Conservation (phyloP, 23 tunicate species). For the Halocynthia aurantium region DNA sequence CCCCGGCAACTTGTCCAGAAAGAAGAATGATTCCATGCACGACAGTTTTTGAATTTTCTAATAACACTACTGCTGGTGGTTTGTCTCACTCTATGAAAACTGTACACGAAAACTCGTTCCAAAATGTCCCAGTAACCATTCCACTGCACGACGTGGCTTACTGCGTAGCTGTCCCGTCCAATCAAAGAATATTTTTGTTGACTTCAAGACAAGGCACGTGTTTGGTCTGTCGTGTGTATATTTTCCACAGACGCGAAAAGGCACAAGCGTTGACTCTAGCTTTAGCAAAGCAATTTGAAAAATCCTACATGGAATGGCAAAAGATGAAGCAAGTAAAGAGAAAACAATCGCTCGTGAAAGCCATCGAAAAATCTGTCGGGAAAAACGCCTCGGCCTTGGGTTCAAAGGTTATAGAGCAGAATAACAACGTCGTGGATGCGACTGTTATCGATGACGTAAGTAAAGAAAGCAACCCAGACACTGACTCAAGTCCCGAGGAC, state of each 20-base stretch:
- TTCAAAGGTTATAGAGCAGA: not conserved
- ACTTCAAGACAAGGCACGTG: constrained; percentile 53
- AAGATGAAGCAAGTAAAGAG: not conserved
- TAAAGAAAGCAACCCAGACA: constrained; percentile 3
- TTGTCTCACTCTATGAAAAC: not conserved
- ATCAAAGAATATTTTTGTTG: constrained; percentile 52
- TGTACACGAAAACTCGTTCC: not conserved
- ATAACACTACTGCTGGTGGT: not conserved
- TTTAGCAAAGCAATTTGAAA: constrained; percentile 54
- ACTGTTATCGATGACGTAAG: not conserved
- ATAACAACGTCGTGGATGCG: not conserved
- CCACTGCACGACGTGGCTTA: constrained; percentile 71
- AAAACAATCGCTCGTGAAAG: not conserved
- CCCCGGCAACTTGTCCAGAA: not conserved
- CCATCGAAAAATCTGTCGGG: too few species aligned
- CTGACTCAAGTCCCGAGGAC: not conserved
- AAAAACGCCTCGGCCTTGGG: not conserved
- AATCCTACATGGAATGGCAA: constrained; percentile 51
- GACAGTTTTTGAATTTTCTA: not conserved
- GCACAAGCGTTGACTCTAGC: constrained; percentile 42
- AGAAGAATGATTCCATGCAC: not conserved
- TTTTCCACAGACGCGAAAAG: constrained; percentile 47
- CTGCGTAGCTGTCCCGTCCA: constrained; percentile 57
- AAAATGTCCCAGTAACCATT: constrained; percentile 1
- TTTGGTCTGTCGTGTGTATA: constrained; percentile 42